Evolutionary conservation across 2,797 vertebrate genomes (phyloP), one percentile per base, ranked within the genome.

Genomic region (Periophthalmus magnuspinnatus): DNA sequence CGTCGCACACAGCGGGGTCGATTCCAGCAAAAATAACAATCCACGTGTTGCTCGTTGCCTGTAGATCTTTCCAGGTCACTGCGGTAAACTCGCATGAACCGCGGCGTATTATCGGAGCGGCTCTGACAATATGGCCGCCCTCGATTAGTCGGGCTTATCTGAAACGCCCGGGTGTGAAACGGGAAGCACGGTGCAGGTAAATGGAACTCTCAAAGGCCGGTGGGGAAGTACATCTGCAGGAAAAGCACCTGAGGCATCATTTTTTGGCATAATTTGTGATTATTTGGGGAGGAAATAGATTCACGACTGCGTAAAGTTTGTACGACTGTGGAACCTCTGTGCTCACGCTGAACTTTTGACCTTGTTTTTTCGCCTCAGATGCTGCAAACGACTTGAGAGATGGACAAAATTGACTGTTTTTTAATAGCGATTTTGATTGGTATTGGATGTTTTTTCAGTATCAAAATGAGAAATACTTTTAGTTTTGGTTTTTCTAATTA

Each of bases 1-100:
- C 6, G 17, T 36, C 24, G 55, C n/a, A 28, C 52, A 48, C 47
- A 57, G 36, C 45, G 2, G 13, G 34, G 2, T 24, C 56, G 21
- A 28, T 22, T 41, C 3, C 13, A 2, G 21, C n/a, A 34, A 47
- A 55, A 10, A 34, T 3, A 48, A 19, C 16, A 34, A 21, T 36
- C 50, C 64, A 65, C 17, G 28, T 65, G 64, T 52, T 1, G 22
- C 28, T 24, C 55, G 0, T 6, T 14, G 28, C 3, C n/a, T 58
- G 66, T 7, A 56, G 70, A 63, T 24, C 67, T 61, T 75, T 83
- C 64, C 75, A 76, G 84, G 86, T 80, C 80, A 75, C 58, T 78
- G 78, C 79, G n/a, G 79, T 2, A 14, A 7, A 65, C 1, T 62
- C 38, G 81, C 41, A 16, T n/a, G 58, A 52, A 41, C 47, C 58